Conservation (phyloP, 2,113 vertebrate genomes). For the Proteles cristata region DNA sequence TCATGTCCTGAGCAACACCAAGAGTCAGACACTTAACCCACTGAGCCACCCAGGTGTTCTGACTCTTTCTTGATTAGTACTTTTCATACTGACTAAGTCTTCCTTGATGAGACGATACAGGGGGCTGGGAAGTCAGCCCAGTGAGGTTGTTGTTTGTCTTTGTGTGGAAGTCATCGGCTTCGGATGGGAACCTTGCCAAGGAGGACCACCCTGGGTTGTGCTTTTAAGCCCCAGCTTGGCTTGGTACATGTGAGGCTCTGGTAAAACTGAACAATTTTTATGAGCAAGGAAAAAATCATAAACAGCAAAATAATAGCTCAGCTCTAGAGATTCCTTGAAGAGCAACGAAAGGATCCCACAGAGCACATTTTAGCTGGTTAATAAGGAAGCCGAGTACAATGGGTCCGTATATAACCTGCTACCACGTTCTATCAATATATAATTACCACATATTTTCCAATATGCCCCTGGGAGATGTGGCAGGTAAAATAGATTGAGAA, state of each 20-base stretch:
- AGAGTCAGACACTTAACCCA: too few relatives aligned
- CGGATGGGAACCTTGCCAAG: background rate
- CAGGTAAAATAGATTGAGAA: conserved; percentile 71
- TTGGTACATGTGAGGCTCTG: background rate
- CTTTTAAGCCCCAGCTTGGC: conserved; percentile 1
- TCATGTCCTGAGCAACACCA: too few relatives aligned
- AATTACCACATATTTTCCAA: conserved; percentile 82
- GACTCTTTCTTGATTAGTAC: conserved; percentile 60
- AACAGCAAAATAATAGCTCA: conserved; percentile 65
- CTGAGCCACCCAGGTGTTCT: background rate
- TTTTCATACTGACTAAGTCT: conserved; percentile 50
- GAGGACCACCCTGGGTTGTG: background rate
- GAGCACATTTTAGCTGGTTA: conserved; percentile 82
- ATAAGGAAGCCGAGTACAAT: conserved; percentile 80
- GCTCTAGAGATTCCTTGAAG: conserved; percentile 78
- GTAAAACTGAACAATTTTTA: background rate
- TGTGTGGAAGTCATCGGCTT: conserved; percentile 48
- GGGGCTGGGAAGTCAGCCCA: background rate
- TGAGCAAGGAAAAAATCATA: conserved; percentile 69
- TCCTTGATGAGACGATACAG: conserved; percentile 63
- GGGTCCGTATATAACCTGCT: conserved; percentile 65
- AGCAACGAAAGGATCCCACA: conserved; percentile 66
- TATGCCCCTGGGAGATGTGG: conserved; percentile 66
- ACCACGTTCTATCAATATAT: conserved; percentile 78
- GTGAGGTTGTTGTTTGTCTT: background rate